These are phyloP conservation scores for Aldrovandia affinis DNA, from an alignment of 2,797 vertebrate genomes.

Conservation along the genomic window DNA sequence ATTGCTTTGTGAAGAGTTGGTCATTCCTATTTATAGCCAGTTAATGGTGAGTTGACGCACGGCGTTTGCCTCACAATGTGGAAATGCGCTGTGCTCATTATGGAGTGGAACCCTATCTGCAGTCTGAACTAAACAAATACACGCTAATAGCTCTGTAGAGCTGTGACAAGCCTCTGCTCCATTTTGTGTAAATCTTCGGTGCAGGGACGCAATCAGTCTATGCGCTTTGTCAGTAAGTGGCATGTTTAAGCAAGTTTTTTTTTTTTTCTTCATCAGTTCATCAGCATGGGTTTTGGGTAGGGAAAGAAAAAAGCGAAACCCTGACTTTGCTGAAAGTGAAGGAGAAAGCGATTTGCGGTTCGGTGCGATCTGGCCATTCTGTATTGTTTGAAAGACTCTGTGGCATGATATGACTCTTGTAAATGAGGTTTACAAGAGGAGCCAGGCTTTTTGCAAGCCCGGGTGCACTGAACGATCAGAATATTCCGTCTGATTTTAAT, in stretches of 20 bases:
- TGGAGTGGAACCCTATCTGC: not conserved
- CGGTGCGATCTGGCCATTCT: not conserved
- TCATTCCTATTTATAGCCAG: slow-evolving; percentile 44
- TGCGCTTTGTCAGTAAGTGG: not conserved
- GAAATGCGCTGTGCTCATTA: not conserved
- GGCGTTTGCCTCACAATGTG: slow-evolving; percentile 11
- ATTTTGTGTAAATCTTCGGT: no score
- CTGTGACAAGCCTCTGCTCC: not conserved
- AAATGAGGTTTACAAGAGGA: not conserved
- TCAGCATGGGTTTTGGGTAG: not conserved
- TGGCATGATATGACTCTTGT: not conserved
- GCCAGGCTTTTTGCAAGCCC: not conserved
- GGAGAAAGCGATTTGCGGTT: not conserved
- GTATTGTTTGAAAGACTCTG: not conserved
- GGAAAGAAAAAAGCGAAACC: not conserved
- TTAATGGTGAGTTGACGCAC: slow-evolving; percentile 26
- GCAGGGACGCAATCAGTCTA: not conserved
- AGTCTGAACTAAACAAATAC: not conserved
- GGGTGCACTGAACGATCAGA: not conserved
- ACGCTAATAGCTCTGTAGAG: not conserved
- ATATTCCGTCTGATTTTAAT: not conserved
- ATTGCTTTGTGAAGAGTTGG: slow-evolving; percentile 52
- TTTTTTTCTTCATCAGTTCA: not conserved
- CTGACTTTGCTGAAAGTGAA: not conserved
- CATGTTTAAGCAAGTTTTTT: not conserved